Conservation (phyloP, 2,797 vertebrate genomes). For the Cossypha dichroa region DNA sequence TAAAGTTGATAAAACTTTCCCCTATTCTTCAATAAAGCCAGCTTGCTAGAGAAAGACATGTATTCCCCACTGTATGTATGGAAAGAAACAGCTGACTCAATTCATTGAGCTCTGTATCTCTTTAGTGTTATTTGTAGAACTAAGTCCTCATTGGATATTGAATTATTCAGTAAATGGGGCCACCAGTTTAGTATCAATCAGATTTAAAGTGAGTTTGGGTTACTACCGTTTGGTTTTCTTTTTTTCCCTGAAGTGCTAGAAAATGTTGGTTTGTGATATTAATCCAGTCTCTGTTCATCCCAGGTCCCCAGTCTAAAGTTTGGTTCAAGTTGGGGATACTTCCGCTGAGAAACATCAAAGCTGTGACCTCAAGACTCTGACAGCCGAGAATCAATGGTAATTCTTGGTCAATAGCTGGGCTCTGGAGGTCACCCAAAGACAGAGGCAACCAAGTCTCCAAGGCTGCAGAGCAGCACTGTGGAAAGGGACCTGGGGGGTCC, state of each 20-base stretch:
- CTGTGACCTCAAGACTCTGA: not conserved
- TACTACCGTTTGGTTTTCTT: not conserved
- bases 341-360: not conserved
- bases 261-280: not conserved
- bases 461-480: not conserved
- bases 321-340: not conserved
- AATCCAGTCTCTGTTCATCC: not conserved
- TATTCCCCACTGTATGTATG: not conserved
- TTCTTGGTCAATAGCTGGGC: not conserved
- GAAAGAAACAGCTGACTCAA: not conserved
- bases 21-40: not conserved
- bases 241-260: not conserved
- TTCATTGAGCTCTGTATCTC: not conserved
- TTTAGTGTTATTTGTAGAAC: not conserved
- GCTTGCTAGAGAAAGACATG: not conserved
- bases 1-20: not conserved
- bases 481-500: accelerated
- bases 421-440: not conserved
- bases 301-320: not conserved
- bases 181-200: not conserved
- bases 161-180: conserved; percentile 23
- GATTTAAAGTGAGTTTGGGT: not conserved
- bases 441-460: not conserved
- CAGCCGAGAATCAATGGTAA: not conserved
- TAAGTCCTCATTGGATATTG: not conserved